Conservation (phyloP, 2,888 invertebrate genomes). For the Catonia carolina region DNA sequence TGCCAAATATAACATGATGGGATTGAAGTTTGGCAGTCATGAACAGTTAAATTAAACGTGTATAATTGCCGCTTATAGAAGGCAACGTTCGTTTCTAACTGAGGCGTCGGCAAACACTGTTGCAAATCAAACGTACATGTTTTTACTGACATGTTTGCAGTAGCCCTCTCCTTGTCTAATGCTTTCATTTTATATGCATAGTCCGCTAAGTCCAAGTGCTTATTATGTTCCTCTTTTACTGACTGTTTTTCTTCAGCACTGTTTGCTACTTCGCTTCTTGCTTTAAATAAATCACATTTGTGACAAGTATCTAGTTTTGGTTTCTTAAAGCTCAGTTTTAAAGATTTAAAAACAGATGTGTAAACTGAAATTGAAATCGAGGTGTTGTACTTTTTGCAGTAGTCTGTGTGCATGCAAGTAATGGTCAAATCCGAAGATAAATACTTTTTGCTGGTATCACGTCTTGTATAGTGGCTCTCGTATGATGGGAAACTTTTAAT, state of each 20-base stretch:
- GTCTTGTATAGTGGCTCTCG: too few relatives aligned
- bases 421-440: background rate
- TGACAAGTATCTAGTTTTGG: background rate
- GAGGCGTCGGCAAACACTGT: constrained; percentile 23
- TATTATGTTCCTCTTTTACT: background rate
- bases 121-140: constrained; percentile 22
- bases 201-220: constrained; percentile 9
- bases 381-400: background rate
- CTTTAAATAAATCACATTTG: too few relatives aligned
- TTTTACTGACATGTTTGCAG: constrained; percentile 7
- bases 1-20: constrained; percentile 30
- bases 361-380: background rate
- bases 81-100: constrained; percentile 8
- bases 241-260: constrained; percentile 2
- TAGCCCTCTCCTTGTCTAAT: constrained; percentile 16
- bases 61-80: constrained; percentile 18
- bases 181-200: constrained; percentile 14
- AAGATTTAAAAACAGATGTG: background rate
- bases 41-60: constrained; percentile 12
- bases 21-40: constrained; percentile 4
- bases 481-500: too few relatives aligned
- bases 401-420: background rate
- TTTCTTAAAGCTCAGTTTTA: background rate
- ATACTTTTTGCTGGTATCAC: background rate
- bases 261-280: constrained; percentile 9